Evolutionary conservation across 2,888 invertebrate genomes (phyloP), one percentile per base, ranked within the genome.

Genomic region (Rhyacophila evoluta): DNA sequence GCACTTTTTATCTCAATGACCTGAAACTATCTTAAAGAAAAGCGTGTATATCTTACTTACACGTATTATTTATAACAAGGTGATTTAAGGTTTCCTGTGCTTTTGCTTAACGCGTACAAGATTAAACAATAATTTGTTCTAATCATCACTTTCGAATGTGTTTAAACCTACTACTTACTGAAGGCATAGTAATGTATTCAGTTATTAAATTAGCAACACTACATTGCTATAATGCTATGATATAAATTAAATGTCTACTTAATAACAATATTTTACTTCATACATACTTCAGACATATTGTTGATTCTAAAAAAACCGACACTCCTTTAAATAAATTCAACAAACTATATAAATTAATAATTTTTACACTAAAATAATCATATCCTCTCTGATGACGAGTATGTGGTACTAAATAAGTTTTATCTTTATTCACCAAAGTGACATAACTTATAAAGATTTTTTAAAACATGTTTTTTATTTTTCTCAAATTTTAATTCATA

Each of bases 101-200:
- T 29, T 28, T 29, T 4, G 3, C 69, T 28, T 69, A 69, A 69
- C 1, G 29, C 12, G 28, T 69, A 28, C 27, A 69, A 69, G 28
- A 69, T 27, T 69, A 10, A 12, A 69, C 12, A 28, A 69, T 69
- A 69, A 69, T 69, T 69, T 69, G 27, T 69, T 69, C 2, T 28
- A 69, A 69, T 69, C 69, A 69, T 27, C 12, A n/a, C 12, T 69
- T n/a, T 69, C 28, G n/a, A 27, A 41, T 41, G 41, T 15, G 12
- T 41, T 15, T 41, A 41, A n/a, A 41, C 41, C 15, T 15, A 15
- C 19, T 19, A 41, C n/a, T 19, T 19, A 41, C n/a, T 19, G 5
- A 41, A 19, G 19, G 19, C 6, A 41, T 41, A 41, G 6, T 41
- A 19, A 12, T 15, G 41, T 41, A 5, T 41, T 41, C 41, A 41